Percentiles rank a stretch among this genome's conserved stretches.
Evolutionary conservation across 1,140 invertebrate species (phyloP).

Genomic region (Zophobas morio): DNA sequence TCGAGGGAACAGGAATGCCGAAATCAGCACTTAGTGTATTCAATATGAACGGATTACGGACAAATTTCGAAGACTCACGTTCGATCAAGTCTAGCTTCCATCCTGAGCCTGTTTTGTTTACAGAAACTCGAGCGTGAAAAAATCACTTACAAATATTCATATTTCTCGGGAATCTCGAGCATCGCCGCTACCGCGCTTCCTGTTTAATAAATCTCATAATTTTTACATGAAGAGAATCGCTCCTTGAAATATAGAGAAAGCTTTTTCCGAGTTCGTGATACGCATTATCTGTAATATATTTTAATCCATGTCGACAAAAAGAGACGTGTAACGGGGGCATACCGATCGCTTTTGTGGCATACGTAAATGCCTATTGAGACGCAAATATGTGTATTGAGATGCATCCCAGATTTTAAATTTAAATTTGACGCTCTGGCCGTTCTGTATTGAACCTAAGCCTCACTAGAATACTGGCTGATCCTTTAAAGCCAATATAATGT

Average conservation of each 20-base stretch:
- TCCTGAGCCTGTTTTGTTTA: conserved; percentile 38
- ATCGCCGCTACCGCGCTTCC: background rate
- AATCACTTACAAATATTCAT: conserved; percentile 28
- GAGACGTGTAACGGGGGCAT: conserved; percentile 31
- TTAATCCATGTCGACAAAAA: conserved; percentile 43
- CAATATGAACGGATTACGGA: conserved; percentile 43
- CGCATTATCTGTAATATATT: conserved; percentile 27
- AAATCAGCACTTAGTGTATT: conserved; percentile 45
- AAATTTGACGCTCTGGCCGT: conserved; percentile 57
- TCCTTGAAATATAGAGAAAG: conserved; percentile 16
- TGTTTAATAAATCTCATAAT: conserved; percentile 28
- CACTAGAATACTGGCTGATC: conserved; percentile 55
- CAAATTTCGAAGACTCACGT: conserved; percentile 45
- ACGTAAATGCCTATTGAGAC: conserved; percentile 52
- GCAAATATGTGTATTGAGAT: conserved; percentile 56
- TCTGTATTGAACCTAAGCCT: conserved; percentile 56
- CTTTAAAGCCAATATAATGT: conserved; percentile 60
- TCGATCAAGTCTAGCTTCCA: conserved; percentile 28
- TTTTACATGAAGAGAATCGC: background rate
- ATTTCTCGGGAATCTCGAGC: background rate
- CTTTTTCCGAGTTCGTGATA: background rate
- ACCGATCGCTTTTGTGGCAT: conserved; percentile 39
- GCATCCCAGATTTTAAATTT: conserved; percentile 56
- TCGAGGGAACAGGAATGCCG: conserved; percentile 31
- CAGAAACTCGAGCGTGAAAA: conserved; percentile 16